phyloP scores from a whole-genome alignment of 2,113 vertebrate species.

The Sula dactylatra region DNA sequence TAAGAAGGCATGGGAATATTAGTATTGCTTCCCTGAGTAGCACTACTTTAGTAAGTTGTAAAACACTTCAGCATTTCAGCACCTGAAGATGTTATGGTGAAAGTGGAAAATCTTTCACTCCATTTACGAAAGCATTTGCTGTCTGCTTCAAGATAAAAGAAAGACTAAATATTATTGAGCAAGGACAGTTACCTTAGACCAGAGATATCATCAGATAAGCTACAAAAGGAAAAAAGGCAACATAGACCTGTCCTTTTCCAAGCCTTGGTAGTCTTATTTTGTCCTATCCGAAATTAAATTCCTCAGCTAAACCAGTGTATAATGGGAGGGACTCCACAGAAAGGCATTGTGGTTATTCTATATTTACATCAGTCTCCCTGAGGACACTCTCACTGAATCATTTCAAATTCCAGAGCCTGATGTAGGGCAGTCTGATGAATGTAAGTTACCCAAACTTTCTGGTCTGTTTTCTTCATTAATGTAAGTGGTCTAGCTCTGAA shows the following conservation, averaged over 20 bases:
- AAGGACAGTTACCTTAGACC: background rate
- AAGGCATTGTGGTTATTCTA: constrained; percentile 19
- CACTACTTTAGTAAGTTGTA: background rate
- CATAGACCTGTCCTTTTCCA: background rate
- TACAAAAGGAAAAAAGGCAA: background rate
- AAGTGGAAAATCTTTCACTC: background rate
- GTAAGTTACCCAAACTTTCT: background rate
- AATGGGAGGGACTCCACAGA: background rate
- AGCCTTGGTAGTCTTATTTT: background rate
- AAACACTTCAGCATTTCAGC: constrained; percentile 11
- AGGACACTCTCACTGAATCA: constrained; percentile 29
- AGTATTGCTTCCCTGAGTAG: background rate
- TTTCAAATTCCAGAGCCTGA: background rate
- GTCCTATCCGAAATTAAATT: background rate
- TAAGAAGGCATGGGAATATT: constrained; percentile 8
- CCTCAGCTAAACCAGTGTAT: background rate
- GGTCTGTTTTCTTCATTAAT: background rate
- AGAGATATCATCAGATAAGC: background rate
- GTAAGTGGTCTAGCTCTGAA: background rate
- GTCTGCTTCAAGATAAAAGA: background rate
- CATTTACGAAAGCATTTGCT: background rate
- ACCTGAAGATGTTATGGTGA: background rate
- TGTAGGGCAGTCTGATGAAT: background rate
- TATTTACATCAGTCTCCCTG: constrained; percentile 34
- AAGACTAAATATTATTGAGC: background rate